Evolutionary conservation across 2,888 invertebrate genomes (phyloP).

Genomic region (Thalpophila matura): DNA sequence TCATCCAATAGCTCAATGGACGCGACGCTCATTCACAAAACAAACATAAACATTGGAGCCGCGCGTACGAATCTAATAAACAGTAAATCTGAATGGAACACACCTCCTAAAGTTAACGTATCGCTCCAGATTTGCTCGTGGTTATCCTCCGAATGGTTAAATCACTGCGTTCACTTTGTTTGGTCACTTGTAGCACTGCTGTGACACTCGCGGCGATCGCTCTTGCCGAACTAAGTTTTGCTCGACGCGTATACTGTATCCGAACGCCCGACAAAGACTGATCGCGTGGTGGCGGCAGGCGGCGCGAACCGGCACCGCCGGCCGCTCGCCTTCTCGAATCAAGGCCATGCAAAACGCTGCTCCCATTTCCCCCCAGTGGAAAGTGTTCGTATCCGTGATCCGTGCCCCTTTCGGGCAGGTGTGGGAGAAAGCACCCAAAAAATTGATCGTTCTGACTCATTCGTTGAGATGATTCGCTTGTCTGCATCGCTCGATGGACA

Average conservation of each 20-base stretch:
- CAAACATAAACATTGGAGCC: constrained; percentile 68
- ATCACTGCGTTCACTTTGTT: constrained; percentile 70
- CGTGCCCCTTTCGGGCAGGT: constrained; percentile 88
- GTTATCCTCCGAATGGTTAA: constrained; percentile 75
- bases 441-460: constrained; percentile 85
- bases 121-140: constrained; percentile 84
- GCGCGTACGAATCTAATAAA: constrained; percentile 40
- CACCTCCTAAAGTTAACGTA: constrained; percentile 78
- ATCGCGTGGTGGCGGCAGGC: constrained; percentile 58
- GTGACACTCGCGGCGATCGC: constrained; percentile 77
- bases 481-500: constrained; percentile 68
- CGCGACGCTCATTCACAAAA: constrained; percentile 69
- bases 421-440: constrained; percentile 90
- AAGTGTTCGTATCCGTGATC: constrained; percentile 89
- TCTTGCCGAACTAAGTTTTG: constrained; percentile 61
- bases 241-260: constrained; percentile 63
- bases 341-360: constrained; percentile 88
- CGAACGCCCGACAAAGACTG: constrained; percentile 76
- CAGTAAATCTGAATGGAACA: constrained; percentile 64
- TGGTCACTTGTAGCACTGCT: constrained; percentile 73
- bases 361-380: constrained; percentile 88
- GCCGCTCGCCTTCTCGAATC: constrained; percentile 77
- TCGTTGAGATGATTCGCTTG: constrained; percentile 79
- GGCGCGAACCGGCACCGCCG: constrained; percentile 65
- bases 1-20: constrained; percentile 63